Conservation (phyloP, 2,113 vertebrate species). For the Lichenostomus cassidix region DNA sequence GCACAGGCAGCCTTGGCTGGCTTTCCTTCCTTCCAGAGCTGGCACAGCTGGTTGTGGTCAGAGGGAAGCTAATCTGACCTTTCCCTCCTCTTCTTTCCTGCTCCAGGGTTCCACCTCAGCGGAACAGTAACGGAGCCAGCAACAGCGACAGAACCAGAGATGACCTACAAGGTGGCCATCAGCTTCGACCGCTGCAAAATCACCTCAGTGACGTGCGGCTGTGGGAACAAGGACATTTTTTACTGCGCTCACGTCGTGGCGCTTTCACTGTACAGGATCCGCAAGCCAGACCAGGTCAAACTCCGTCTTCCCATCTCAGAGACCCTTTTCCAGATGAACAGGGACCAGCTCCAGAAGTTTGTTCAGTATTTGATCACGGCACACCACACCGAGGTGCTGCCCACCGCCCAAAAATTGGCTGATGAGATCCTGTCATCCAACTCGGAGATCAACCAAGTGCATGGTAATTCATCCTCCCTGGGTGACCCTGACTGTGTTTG, state of each 20-base stretch:
- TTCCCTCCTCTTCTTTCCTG: background rate
- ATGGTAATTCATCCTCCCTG: constrained; percentile 78
- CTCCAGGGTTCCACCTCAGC: constrained; percentile 94
- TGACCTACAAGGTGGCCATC: constrained; percentile 96
- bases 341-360: constrained; percentile 98
- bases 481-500: background rate
- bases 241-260: constrained; percentile 98
- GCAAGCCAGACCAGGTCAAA: constrained; percentile 97
- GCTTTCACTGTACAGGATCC: constrained; percentile 95
- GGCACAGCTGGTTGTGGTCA: background rate
- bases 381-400: constrained; percentile 98
- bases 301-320: constrained; percentile 98
- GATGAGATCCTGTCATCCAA: constrained; percentile 99
- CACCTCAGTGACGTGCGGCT: constrained; percentile 97
- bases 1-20: background rate
- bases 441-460: constrained; percentile 98
- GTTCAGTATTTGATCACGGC: constrained; percentile 99
- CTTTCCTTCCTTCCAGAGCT: background rate
- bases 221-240: constrained; percentile 97
- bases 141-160: constrained; percentile 87
- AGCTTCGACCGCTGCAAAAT: constrained; percentile 99
- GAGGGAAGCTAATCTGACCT: background rate
- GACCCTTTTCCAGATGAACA: constrained; percentile 99
- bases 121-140: constrained; percentile 92
- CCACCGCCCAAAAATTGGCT: constrained; percentile 96